These are phyloP conservation scores for Clarias pachynema DNA, from an alignment of 2,797 vertebrate genomes.

Conservation along the genomic window DNA sequence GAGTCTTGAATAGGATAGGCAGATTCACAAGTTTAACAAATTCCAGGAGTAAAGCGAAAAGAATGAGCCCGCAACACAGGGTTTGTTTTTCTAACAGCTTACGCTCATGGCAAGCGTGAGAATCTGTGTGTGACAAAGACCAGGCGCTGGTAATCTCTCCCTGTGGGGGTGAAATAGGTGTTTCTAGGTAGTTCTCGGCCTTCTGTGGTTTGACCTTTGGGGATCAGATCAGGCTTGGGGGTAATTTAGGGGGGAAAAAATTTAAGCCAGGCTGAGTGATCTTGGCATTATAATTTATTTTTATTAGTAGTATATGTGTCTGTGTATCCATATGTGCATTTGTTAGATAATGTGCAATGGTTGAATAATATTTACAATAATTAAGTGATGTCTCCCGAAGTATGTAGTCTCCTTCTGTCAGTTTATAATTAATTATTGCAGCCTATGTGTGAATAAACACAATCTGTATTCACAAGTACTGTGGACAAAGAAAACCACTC, in stretches of 20 bases:
- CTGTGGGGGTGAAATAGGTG: conserved; percentile 48
- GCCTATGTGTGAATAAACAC: conserved; percentile 59
- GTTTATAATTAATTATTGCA: background rate
- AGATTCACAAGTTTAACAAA: conserved; percentile 33
- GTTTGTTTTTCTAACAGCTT: conserved; percentile 39
- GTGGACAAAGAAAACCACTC: conserved; percentile 38
- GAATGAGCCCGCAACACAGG: background rate
- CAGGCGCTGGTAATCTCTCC: conserved; percentile 51
- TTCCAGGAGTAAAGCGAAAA: conserved; percentile 32
- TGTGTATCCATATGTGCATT: background rate
- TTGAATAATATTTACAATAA: background rate
- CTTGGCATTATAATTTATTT: background rate
- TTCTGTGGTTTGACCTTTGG: conserved; percentile 45
- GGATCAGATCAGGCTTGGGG: conserved; percentile 26
- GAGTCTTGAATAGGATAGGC: conserved; percentile 21
- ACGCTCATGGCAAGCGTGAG: conserved; percentile 49
- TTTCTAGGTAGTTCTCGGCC: conserved; percentile 41
- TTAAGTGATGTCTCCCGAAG: background rate
- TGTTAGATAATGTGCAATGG: background rate
- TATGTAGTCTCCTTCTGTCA: background rate
- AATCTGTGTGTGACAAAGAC: conserved; percentile 51
- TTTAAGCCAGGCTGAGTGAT: conserved; percentile 14
- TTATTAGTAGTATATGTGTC: background rate
- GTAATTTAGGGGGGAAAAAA: conserved; percentile 8
- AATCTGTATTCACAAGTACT: conserved; percentile 32